Base-by-base conservation (phyloP, 2,113 vertebrate species). In the Syrmaticus mikado region DNA sequence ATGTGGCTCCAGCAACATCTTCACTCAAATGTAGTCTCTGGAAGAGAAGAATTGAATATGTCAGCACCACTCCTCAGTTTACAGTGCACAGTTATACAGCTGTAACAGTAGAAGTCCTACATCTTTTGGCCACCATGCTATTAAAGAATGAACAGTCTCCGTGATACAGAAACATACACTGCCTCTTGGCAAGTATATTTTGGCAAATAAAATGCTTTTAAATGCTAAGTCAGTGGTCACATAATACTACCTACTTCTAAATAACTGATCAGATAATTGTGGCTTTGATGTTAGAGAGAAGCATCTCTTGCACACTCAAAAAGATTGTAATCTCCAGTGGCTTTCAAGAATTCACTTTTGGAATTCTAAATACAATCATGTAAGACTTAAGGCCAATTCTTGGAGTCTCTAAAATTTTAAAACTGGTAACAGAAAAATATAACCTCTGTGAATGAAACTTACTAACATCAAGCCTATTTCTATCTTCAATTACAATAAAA, bases 1-100 rank as follows among this genome's bases (percentile, higher is more conserved):
- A 99, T 32, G 99, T 99, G 81, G 99, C 99, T 90, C 99, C 99
- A 4, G 99, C 99, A 62, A 99, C 99, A 89, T 99, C 99, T 97
- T 99, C 99, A 36, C 99, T 99, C 91, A 99, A 97, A 94, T 99
- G 98, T 52, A 99, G 97, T 97, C 98, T 99, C 99, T 99, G 96
- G 81, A 98, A 97, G 50, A 96, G 82, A 97, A 84, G 50, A 32
- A 76, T 6, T 8, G 14, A 4, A 52, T 70, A 62, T 67, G 87
- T 93, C 71, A 92, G 32, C 30, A 79, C 14, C 52, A 57, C 14
- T 72, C 27, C 18, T 72, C 20, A 36, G 41, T 75, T 87, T 72
- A 60, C 43, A 79, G 6, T 57, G 20, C 46, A 43, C 41, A 75
- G 25, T 68, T 83, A 24, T 75, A 65, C 24, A 65, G 46, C 1